A percentile compares a stretch with the other conserved stretches of the same genome.
Evolutionary conservation across 1,140 invertebrate genomes (phyloP).

Genomic region (Laodelphax striatellus): DNA sequence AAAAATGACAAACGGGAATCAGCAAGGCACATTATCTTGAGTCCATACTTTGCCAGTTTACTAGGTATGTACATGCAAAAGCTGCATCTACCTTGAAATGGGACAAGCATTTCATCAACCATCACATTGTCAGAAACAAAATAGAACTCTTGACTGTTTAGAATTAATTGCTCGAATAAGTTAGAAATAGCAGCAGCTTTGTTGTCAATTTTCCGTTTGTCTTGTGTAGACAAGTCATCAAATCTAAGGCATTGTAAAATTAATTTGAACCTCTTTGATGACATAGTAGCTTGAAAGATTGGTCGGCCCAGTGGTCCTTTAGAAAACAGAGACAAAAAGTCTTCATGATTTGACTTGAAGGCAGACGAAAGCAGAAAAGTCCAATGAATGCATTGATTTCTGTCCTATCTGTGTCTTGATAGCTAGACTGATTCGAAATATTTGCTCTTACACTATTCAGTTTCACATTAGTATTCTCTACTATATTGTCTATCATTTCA

Average conservation of each 20-base stretch:
- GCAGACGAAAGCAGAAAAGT: no score
- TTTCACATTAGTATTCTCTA: no score
- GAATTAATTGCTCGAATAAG: background rate
- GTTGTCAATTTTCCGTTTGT: background rate
- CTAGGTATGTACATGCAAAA: conserved; percentile 22
- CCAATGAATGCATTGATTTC: no score
- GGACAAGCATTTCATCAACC: conserved; percentile 30
- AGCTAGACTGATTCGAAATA: no score
- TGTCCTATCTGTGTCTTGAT: no score
- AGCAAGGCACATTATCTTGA: conserved; percentile 3
- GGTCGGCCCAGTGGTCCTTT: no score
- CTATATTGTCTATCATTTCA: no score
- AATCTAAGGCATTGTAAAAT: background rate
- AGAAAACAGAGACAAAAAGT: no score
- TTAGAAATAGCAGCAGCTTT: conserved; percentile 2
- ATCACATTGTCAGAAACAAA: background rate
- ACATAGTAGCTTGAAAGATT: no score
- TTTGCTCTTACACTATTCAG: no score
- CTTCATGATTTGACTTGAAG: no score
- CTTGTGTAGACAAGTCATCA: background rate
- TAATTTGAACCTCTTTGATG: no score
- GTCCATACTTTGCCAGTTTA: conserved; percentile 4
- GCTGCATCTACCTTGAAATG: conserved; percentile 29
- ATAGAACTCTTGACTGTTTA: background rate
- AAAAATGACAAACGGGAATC: conserved; percentile 5